Evolutionary conservation across 2,888 invertebrate species (phyloP).

Genomic region (Anodontia alba): DNA sequence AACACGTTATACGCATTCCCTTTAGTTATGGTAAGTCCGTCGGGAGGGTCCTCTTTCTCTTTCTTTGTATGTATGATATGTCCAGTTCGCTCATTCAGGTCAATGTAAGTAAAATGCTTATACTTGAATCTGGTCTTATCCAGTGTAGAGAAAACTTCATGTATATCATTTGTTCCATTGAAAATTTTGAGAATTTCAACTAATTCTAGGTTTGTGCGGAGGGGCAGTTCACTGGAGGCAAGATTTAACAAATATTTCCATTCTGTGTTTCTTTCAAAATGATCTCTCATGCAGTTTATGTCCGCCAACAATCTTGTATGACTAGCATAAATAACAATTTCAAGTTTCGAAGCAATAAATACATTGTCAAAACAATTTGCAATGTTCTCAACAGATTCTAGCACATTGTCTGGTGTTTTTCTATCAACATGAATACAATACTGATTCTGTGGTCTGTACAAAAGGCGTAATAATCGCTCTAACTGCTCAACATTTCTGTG

Average conservation of each 20-base stretch:
- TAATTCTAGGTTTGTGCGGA: slow-evolving; percentile 78
- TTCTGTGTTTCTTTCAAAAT: slow-evolving; percentile 30
- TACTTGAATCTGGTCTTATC: slow-evolving; percentile 32
- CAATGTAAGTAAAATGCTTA: slow-evolving; percentile 53
- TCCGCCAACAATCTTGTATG: slow-evolving; percentile 73
- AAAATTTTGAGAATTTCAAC: slow-evolving; percentile 74
- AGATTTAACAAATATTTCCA: slow-evolving; percentile 82
- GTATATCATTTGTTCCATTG: slow-evolving; percentile 77
- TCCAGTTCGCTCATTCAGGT: slow-evolving; percentile 31
- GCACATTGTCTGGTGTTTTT: slow-evolving; percentile 63
- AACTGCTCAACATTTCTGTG: slow-evolving; percentile 78
- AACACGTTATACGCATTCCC: slow-evolving; percentile 77
- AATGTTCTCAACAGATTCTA: slow-evolving; percentile 62
- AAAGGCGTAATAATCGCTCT: slow-evolving; percentile 75
- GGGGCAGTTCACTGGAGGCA: slow-evolving; percentile 75
- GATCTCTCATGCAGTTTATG: slow-evolving; percentile 75
- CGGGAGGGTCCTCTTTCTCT: slow-evolving; percentile 60
- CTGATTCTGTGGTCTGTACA: slow-evolving; percentile 82
- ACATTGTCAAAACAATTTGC: slow-evolving; percentile 81
- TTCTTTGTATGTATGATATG: slow-evolving; percentile 45
- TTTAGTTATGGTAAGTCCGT: slow-evolving; percentile 67
- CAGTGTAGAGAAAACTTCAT: slow-evolving; percentile 58
- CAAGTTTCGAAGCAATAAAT: slow-evolving; percentile 74
- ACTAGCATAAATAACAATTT: slow-evolving; percentile 71
- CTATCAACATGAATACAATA: slow-evolving; percentile 83